Conservation (phyloP, 2,797 vertebrate species). For the Acanthurus lineatus region DNA sequence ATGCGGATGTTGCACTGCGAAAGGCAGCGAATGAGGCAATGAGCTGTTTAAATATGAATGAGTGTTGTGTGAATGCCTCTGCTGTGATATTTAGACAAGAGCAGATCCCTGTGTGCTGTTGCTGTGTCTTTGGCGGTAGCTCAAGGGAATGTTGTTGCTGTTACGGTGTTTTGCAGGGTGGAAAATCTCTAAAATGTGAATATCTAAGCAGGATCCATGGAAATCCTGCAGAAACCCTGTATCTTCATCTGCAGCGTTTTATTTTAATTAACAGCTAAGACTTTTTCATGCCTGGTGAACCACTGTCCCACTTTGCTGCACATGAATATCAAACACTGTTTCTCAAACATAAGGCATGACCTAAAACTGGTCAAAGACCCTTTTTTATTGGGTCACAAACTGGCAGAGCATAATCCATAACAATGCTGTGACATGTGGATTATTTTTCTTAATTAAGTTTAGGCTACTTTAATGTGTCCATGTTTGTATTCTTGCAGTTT, state of each 20-base stretch:
- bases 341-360: no score
- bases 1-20: conserved; percentile 28
- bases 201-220: conserved; percentile 16
- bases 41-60: conserved; percentile 76
- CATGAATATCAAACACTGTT: not conserved
- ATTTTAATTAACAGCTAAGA: conserved; percentile 20
- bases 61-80: conserved; percentile 62
- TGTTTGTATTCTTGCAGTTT: not conserved
- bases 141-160: conserved; percentile 35
- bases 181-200: conserved; percentile 52
- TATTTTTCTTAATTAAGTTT: no score
- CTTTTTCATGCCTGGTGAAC: not conserved
- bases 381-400: no score
- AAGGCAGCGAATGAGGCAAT: conserved; percentile 40
- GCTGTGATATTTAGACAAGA: conserved; percentile 66
- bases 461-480: no score
- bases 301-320: conserved; percentile 15
- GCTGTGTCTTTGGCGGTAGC: conserved; percentile 38
- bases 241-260: conserved; percentile 24
- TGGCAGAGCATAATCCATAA: not conserved
- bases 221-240: conserved; percentile 22
- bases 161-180: conserved; percentile 25
- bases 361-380: no score
- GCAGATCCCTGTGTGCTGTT: conserved; percentile 41
- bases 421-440: not conserved